Percentiles rank a stretch among this genome's conserved stretches.
phyloP scores from a whole-genome alignment of 2,888 invertebrate genomes.

The Andrena chrysosceles region DNA sequence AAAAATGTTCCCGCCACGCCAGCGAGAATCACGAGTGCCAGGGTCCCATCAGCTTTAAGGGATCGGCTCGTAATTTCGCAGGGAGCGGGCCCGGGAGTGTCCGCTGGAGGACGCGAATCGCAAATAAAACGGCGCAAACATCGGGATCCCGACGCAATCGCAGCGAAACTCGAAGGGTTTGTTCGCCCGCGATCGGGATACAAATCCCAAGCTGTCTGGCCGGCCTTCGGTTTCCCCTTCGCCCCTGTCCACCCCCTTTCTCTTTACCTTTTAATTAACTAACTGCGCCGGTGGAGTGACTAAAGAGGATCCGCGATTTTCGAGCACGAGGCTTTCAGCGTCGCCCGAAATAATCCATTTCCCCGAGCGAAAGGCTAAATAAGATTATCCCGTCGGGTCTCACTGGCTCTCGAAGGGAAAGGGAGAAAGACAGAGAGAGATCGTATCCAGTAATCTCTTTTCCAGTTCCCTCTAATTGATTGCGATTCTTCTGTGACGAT shows the following conservation, averaged over 20 bases:
- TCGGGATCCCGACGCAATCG: conserved; percentile 33
- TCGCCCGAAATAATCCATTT: conserved; percentile 66
- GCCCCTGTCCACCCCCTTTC: conserved; percentile 7
- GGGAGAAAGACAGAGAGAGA: conserved; percentile 1
- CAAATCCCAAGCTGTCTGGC: conserved; percentile 53
- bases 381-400: conserved; percentile 63
- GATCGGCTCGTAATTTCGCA: conserved; percentile 3
- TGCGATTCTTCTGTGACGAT: conserved; percentile 4
- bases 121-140: conserved; percentile 57
- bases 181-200: conserved; percentile 52
- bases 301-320: conserved; percentile 66
- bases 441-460: conserved; percentile 49
- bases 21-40: background rate
- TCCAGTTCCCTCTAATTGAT: conserved; percentile 38
- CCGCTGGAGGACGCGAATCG: conserved; percentile 30
- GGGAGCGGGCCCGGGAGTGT: conserved; percentile 4
- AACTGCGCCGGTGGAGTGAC: conserved; percentile 63
- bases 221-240: conserved; percentile 13
- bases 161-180: conserved; percentile 55
- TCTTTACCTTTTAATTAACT: conserved; percentile 73
- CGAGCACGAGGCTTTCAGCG: conserved; percentile 58
- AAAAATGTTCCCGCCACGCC: too few relatives aligned
- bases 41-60: background rate
- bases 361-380: conserved; percentile 53
- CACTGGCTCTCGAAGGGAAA: background rate